Conservation (phyloP, 2,797 vertebrate species). For the Cuniculus paca region DNA sequence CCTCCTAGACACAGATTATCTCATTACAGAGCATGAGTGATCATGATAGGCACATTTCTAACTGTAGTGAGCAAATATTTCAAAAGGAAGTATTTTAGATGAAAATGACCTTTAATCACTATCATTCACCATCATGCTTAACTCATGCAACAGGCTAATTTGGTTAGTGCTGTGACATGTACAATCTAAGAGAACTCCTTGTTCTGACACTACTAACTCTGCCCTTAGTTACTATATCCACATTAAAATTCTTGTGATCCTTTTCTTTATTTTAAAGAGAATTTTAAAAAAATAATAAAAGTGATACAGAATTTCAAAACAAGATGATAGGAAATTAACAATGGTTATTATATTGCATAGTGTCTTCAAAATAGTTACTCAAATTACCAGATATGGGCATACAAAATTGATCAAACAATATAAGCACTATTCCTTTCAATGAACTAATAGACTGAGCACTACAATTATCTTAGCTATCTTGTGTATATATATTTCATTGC, state of each 20-base stretch:
- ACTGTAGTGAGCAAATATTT: background rate
- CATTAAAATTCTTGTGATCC: background rate
- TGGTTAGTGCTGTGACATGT: background rate
- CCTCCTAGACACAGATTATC: background rate
- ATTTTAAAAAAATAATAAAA: too few species aligned
- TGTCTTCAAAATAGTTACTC: too few species aligned
- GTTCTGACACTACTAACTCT: background rate
- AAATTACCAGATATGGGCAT: too few species aligned
- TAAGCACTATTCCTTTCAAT: too few species aligned
- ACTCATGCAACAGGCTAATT: background rate
- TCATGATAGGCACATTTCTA: background rate
- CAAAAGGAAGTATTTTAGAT: background rate
- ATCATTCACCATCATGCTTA: background rate
- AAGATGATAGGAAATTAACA: too few species aligned
- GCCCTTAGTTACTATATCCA: background rate
- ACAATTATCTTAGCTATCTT: too few species aligned
- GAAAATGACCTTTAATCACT: constrained; percentile 10
- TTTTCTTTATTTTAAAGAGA: too few species aligned
- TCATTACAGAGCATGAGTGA: background rate
- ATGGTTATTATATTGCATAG: too few species aligned
- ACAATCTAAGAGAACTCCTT: background rate
- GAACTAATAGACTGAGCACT: too few species aligned
- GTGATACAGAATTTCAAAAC: too few species aligned
- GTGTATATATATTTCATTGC: background rate
- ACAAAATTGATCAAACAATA: too few species aligned